phyloP scores from a whole-genome alignment of 2,888 invertebrate species.

The Ecdyonurus torrentis region DNA sequence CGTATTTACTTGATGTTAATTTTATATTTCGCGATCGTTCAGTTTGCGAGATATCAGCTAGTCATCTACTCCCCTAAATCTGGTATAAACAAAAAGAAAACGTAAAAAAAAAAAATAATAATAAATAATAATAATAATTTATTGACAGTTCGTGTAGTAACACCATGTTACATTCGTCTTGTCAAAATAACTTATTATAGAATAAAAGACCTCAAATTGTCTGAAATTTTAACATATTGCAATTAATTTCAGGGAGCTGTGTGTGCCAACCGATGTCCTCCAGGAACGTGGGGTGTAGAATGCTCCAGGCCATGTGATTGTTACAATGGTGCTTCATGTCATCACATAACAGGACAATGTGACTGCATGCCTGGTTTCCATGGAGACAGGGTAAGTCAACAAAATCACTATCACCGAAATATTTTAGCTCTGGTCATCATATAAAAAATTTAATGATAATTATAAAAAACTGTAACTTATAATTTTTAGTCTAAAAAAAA shows the following conservation, averaged over 20 bases:
- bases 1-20: too few relatives aligned
- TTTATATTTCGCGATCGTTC: too few relatives aligned
- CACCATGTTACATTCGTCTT: too few relatives aligned
- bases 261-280: constrained; percentile 42
- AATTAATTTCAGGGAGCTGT: constrained; percentile 38
- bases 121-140: too few relatives aligned
- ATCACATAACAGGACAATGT: constrained; percentile 36
- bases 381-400: constrained; percentile 28
- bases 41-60: too few relatives aligned
- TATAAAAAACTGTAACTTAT: constrained; percentile 2
- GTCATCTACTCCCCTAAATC: too few relatives aligned
- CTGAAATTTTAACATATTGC: constrained; percentile 5
- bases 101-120: too few relatives aligned
- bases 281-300: constrained; percentile 35
- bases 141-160: neutral
- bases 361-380: constrained; percentile 35
- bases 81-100: too few relatives aligned
- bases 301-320: constrained; percentile 36
- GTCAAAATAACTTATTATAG: too few relatives aligned
- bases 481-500: too few relatives aligned
- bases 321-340: constrained; percentile 37
- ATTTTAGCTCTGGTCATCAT: constrained; percentile 6
- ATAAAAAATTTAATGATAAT: neutral
- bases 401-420: neutral
- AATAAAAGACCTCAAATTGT: neutral